Evolutionary conservation across 2,888 invertebrate species (phyloP).

Genomic region (Helleia helle): DNA sequence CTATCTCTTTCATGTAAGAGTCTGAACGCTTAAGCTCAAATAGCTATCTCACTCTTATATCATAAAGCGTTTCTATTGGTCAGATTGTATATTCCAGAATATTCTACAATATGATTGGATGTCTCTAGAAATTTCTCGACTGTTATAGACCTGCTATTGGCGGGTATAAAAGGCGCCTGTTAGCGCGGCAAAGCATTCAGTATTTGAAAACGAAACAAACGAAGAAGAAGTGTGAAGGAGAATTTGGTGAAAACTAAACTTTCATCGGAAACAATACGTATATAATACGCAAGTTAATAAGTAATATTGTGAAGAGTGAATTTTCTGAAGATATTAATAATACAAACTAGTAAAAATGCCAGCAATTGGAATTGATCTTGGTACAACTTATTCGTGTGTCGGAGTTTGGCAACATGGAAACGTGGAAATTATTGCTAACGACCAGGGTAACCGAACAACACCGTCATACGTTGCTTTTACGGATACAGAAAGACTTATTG

Average conservation of each 20-base stretch:
- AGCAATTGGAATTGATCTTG: conserved; percentile 77
- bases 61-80: too few relatives aligned
- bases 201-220: conserved; percentile 14
- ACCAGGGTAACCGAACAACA: conserved; percentile 90
- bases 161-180: conserved; percentile 1
- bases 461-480: conserved; percentile 92
- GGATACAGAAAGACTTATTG: conserved; percentile 87
- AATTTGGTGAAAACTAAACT: conserved; percentile 6
- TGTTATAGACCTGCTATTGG: not conserved
- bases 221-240: conserved; percentile 6
- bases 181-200: conserved; percentile 1
- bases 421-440: conserved; percentile 90
- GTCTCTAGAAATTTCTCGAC: conserved; percentile 1
- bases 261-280: conserved; percentile 14
- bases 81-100: not conserved
- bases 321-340: conserved; percentile 10
- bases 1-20: too few relatives aligned
- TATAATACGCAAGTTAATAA: conserved; percentile 10
- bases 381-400: conserved; percentile 91
- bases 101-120: conserved; percentile 2
- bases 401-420: conserved; percentile 89
- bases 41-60: too few relatives aligned
- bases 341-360: conserved; percentile 36
- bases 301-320: conserved; percentile 6
- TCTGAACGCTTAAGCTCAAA: too few relatives aligned